Evolutionary conservation across 2,113 vertebrate species (phyloP).

Genomic region (Pseudorasbora parva): DNA sequence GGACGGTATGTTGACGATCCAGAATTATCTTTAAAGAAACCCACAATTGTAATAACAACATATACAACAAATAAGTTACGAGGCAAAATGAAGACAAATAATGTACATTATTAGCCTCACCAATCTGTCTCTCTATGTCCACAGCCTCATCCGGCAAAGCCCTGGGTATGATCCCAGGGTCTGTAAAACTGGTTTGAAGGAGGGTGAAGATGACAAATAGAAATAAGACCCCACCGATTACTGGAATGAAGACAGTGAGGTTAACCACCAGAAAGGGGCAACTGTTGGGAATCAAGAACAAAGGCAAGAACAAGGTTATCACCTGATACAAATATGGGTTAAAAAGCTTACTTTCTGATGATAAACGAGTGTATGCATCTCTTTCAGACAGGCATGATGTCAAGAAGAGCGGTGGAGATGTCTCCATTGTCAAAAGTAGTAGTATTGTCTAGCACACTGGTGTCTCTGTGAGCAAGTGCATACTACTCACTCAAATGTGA

Average conservation of each 20-base stretch:
- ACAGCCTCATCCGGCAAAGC: conserved; percentile 91
- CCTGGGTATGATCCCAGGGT: conserved; percentile 94
- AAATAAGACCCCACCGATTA: conserved; percentile 88
- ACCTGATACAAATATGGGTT: neutral
- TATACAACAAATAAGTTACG: neutral
- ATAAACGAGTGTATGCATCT: neutral
- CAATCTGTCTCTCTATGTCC: conserved; percentile 90
- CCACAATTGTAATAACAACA: conserved; percentile 16
- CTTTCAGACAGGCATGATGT: neutral
- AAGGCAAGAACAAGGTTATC: neutral
- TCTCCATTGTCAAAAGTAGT: conserved; percentile 3
- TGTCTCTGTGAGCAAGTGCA: neutral
- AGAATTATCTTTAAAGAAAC: conserved; percentile 81
- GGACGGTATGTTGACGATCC: conserved; percentile 90
- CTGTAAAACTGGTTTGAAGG: conserved; percentile 93
- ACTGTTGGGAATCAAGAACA: conserved; percentile 68
- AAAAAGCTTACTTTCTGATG: neutral
- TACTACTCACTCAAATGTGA: conserved; percentile 91
- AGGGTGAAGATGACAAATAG: conserved; percentile 89
- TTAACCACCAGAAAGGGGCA: conserved; percentile 89
- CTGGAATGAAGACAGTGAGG: conserved; percentile 89
- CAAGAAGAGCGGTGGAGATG: conserved; percentile 1
- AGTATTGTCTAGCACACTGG: neutral
- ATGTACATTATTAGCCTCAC: conserved; percentile 70
- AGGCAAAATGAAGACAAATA: neutral